Conservation (phyloP, 2,113 vertebrate species). For the Stigmatopora nigra region DNA sequence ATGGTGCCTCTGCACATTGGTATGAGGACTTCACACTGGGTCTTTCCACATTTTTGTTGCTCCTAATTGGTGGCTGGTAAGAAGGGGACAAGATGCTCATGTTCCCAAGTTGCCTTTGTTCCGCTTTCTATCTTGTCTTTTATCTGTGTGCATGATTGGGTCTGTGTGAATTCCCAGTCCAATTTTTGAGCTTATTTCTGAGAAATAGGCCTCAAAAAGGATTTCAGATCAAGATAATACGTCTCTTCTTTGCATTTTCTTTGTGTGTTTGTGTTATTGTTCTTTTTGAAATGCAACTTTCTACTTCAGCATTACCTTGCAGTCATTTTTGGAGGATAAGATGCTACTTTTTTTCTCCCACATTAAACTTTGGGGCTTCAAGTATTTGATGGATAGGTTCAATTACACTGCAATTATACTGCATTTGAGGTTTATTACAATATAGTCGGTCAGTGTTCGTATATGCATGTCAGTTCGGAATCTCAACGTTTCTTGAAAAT, state of each 20-base stretch:
- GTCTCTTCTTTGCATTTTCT: too few species aligned
- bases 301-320: too few species aligned
- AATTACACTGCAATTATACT: background rate
- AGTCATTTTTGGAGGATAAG: too few species aligned
- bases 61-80: conserved; percentile 58
- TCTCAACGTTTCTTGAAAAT: background rate
- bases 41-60: conserved; percentile 38
- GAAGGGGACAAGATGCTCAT: conserved; percentile 39
- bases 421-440: background rate
- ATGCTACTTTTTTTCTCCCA: too few species aligned
- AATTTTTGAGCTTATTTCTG: background rate
- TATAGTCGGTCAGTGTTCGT: background rate
- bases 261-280: too few species aligned
- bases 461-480: background rate
- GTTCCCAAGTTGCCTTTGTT: conserved; percentile 29
- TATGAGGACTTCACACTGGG: conserved; percentile 27
- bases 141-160: background rate
- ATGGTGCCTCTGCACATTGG: background rate
- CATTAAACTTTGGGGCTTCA: too few species aligned
- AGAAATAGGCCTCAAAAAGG: background rate
- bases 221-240: too few species aligned
- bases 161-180: too few species aligned
- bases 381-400: background rate
- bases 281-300: too few species aligned
- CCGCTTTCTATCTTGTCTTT: conserved; percentile 10